Percentiles rank a stretch among this genome's conserved stretches.
phyloP scores from a whole-genome alignment of 2,113 vertebrate species.

The Tragelaphus strepsiceros region DNA sequence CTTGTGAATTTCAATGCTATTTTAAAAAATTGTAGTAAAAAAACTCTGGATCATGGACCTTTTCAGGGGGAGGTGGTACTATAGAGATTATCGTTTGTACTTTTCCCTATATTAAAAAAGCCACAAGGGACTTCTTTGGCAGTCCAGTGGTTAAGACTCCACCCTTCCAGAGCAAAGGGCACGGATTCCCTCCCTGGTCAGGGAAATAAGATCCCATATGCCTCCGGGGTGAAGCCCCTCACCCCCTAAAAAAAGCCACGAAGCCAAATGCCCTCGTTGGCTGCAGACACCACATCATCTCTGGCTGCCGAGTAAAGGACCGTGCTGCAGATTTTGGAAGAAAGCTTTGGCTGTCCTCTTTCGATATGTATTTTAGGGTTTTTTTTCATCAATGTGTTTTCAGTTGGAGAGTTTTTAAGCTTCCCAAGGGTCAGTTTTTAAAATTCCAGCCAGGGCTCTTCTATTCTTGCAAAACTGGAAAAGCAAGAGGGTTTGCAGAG shows the following conservation, averaged over 20 bases:
- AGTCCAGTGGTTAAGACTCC: neutral
- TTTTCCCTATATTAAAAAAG: neutral
- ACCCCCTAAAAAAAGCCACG: neutral
- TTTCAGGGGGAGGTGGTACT: accelerated
- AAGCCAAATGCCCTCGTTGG: neutral
- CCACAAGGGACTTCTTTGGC: neutral
- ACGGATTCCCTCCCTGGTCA: neutral
- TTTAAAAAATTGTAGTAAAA: neutral
- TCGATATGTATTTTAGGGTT: neutral
- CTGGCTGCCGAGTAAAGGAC: neutral
- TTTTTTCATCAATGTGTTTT: neutral
- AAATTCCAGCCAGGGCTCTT: neutral
- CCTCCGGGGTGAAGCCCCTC: neutral
- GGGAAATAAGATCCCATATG: neutral
- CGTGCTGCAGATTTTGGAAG: neutral
- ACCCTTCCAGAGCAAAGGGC: neutral
- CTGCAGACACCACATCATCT: neutral
- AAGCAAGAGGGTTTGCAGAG: neutral
- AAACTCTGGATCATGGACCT: neutral
- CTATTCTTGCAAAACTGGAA: neutral
- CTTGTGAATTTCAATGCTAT: neutral
- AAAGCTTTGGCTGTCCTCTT: neutral
- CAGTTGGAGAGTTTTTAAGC: neutral
- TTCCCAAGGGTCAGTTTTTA: neutral
- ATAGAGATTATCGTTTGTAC: neutral